Evolutionary conservation across 2,797 vertebrate genomes (phyloP).

Genomic region (Momotus momota): DNA sequence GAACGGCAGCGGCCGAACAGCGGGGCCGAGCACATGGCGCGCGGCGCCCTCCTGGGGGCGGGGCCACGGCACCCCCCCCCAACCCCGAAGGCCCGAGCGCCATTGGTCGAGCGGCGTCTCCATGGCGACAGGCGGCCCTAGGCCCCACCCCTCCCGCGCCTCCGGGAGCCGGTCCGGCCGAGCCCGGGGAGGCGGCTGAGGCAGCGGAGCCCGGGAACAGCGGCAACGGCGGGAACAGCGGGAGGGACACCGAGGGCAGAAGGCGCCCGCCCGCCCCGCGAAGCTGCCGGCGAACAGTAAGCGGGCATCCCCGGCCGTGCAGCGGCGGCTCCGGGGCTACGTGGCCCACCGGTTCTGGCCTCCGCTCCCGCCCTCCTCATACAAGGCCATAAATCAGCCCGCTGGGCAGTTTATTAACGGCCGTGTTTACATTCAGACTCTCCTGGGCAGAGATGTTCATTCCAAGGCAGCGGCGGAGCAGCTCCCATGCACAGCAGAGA

Average conservation of each 20-base stretch:
- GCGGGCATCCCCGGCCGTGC: not conserved
- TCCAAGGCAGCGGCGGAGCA: not conserved
- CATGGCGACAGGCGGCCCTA: not conserved
- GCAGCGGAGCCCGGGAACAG: too few relatives aligned
- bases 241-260: not conserved
- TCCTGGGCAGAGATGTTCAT: not conserved
- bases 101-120: not conserved
- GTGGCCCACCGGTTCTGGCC: rapidly evolving
- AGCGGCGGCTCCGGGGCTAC: not conserved
- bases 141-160: not conserved
- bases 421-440: not conserved
- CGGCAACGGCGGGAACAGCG: not conserved
- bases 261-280: not conserved
- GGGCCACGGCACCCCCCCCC: too few relatives aligned
- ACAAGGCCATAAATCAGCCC: not conserved
- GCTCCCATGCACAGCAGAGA: not conserved
- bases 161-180: not conserved
- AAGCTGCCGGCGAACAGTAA: not conserved
- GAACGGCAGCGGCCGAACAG: too few relatives aligned
- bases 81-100: too few relatives aligned
- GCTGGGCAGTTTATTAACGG: not conserved
- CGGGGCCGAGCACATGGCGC: not conserved
- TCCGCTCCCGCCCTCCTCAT: rapidly evolving
- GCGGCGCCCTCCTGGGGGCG: not conserved
- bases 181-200: too few relatives aligned